Base-by-base conservation (phyloP, 2,888 invertebrate species). In the Dugesia japonica region DNA sequence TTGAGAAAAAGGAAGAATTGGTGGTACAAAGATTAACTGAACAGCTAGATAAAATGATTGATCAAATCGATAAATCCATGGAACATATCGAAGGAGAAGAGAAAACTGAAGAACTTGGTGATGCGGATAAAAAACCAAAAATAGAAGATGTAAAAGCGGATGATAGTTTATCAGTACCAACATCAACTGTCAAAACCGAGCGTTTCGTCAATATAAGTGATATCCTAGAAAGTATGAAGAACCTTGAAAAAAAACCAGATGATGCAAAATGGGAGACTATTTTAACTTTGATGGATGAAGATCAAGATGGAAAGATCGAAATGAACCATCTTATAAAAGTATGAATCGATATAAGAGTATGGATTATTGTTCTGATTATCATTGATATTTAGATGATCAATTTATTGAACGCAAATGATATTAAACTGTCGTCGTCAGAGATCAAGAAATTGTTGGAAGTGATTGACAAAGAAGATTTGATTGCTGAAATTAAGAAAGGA, bases 271-370 rank as follows among this genome's bases (percentile, higher is more conserved):
- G 92, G 78, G 89, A 89, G 82, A 88, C 91, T 79, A 82, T 84
- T 26, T 79, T 82, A 23, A 90, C 90, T 80, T 91, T 95, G 15
- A 86, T 98, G 71, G 89, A 90, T 84, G 90, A 90, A 77, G 95
- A 98, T 85, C 89, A 90, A 78, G 97, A 98, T 86, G 97, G 97
- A 23, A 88, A 91, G 79, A 89, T 98, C 81, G 92, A 94, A 83
- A 88, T 94, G 78, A 92, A 93, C 83, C 91, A 94, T 83, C 92
- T 94, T 72, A 86, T 95, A 78, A 94, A 94, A 89, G 95, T 94
- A 85, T 74, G 79, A 31, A 28, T 71, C 26, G 15, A 77, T 26
- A 1, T 26, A 76, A 15, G 13, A 27, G n/a, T 42, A 42, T n/a
- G 71, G 31, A 56, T 73, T 56, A 56, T n/a, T n/a, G n/a, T n/a